These are phyloP conservation scores for Bombyx huttoni DNA, from an alignment of 2,888 invertebrate species.

Conservation along the genomic window DNA sequence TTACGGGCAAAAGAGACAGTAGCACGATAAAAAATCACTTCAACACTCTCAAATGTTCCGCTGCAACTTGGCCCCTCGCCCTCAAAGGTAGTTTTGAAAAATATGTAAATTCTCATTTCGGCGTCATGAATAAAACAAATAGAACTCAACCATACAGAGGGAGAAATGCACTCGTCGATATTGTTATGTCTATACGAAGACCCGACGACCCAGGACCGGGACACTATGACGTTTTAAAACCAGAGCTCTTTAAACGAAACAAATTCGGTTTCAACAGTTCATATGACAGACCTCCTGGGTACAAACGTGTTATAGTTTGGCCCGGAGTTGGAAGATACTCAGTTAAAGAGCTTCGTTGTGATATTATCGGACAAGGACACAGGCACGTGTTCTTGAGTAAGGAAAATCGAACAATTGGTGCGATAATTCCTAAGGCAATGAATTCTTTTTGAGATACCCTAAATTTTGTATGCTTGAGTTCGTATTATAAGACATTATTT, in stretches of 20 bases:
- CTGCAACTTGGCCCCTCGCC: slow-evolving; percentile 49
- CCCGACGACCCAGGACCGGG: slow-evolving; percentile 69
- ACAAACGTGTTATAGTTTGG: slow-evolving; percentile 43
- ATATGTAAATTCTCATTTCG: slow-evolving; percentile 38
- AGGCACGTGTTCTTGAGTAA: slow-evolving; percentile 46
- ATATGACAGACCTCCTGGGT: slow-evolving; percentile 45
- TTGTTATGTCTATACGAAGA: slow-evolving; percentile 55
- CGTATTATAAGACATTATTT: too few species aligned
- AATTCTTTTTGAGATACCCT: slow-evolving; percentile 33
- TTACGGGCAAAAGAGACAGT: slow-evolving; percentile 62
- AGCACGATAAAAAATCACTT: slow-evolving; percentile 69
- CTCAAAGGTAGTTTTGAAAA: slow-evolving; percentile 38
- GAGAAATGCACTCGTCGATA: slow-evolving; percentile 58
- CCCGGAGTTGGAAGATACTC: slow-evolving; percentile 54
- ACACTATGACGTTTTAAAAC: slow-evolving; percentile 34
- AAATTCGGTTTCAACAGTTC: slow-evolving; percentile 46
- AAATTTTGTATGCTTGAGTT: too few species aligned
- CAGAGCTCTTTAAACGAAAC: slow-evolving; percentile 27
- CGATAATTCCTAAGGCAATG: slow-evolving; percentile 36
- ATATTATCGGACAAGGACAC: slow-evolving; percentile 42
- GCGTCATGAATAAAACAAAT: slow-evolving; percentile 50
- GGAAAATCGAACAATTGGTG: slow-evolving; percentile 42
- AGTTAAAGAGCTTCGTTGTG: slow-evolving; percentile 16
- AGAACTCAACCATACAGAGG: slow-evolving; percentile 41
- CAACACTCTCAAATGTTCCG: slow-evolving; percentile 27